Evolutionary conservation across 2,888 invertebrate species (phyloP).

Genomic region (Anarsia innoxiella): DNA sequence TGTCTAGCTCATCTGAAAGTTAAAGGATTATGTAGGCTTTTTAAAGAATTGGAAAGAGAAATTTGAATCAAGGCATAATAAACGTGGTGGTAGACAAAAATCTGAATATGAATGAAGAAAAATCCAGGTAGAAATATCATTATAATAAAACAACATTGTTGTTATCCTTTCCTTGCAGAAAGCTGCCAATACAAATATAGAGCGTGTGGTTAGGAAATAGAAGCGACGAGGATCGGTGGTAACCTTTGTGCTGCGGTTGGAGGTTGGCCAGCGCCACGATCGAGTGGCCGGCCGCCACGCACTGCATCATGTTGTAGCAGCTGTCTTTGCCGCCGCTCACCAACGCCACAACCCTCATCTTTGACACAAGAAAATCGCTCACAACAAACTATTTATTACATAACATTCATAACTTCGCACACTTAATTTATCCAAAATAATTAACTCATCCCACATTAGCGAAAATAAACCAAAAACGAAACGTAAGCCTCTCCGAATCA

Average conservation of each 20-base stretch:
- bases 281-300: conserved; percentile 94
- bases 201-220: neutral
- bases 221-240: conserved; percentile 21
- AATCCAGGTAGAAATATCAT: too few relatives aligned
- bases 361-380: conserved; percentile 31
- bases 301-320: conserved; percentile 99
- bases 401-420: conserved; percentile 59
- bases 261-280: conserved; percentile 98
- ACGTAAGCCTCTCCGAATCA: conserved; percentile 1
- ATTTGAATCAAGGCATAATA: too few relatives aligned
- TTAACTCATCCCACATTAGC: conserved; percentile 34
- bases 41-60: too few relatives aligned
- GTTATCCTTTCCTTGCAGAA: too few relatives aligned
- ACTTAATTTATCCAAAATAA: conserved; percentile 45
- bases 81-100: too few relatives aligned
- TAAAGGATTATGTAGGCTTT: too few relatives aligned
- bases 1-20: conserved; percentile 89
- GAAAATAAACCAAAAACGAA: conserved; percentile 17
- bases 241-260: conserved; percentile 88
- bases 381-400: conserved; percentile 55
- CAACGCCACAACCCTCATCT: conserved; percentile 91
- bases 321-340: conserved; percentile 99
- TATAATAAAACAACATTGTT: too few relatives aligned
- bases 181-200: neutral
- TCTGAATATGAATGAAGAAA: too few relatives aligned